Evolutionary conservation across 2,888 invertebrate genomes (phyloP).

Genomic region (Sarcophaga subvicina): DNA sequence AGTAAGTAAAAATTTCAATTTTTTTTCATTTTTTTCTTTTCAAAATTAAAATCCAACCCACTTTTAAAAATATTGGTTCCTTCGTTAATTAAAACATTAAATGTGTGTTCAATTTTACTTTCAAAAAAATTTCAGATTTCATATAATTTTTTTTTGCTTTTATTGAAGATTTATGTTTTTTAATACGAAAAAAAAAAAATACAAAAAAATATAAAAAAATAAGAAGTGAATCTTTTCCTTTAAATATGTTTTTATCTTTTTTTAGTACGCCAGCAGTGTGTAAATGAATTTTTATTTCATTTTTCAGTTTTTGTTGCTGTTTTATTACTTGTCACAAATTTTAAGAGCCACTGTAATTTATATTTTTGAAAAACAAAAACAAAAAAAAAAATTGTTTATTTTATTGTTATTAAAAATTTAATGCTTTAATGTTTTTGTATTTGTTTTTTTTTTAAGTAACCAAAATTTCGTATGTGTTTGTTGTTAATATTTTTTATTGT

Average conservation of each 20-base stretch:
- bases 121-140: neutral
- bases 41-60: neutral
- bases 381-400: neutral
- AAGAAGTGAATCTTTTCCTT: neutral
- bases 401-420: conserved; percentile 9
- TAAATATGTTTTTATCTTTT: too few relatives aligned
- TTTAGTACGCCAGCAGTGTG: neutral
- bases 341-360: neutral
- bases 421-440: conserved; percentile 22
- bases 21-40: neutral
- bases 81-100: conserved; percentile 4
- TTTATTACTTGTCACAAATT: neutral
- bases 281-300: neutral
- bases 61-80: neutral
- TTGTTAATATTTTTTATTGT: conserved; percentile 1
- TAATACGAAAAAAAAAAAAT: neutral
- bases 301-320: neutral
- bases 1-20: neutral
- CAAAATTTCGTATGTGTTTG: conserved; percentile 16
- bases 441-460: neutral
- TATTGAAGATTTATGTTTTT: neutral
- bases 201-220: neutral
- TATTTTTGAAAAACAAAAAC: neutral
- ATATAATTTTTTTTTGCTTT: neutral
- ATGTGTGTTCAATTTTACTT: conserved; percentile 1